These are phyloP conservation scores for Nannobrachium achirus DNA, from an alignment of 2,113 vertebrate species.

Conservation along the genomic window DNA sequence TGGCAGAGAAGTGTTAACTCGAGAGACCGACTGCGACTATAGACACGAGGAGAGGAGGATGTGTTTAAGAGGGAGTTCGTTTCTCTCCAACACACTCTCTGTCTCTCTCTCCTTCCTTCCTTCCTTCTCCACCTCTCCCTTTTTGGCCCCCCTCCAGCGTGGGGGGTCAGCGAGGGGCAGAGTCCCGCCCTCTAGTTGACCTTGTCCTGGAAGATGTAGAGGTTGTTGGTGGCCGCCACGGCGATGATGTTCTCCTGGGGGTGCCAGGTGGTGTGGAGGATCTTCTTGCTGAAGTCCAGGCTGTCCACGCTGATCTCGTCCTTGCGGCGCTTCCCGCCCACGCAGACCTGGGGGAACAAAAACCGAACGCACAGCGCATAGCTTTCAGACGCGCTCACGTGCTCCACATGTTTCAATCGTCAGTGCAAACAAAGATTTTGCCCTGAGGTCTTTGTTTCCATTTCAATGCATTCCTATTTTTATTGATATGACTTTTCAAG, in stretches of 20 bases:
- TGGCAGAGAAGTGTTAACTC: conserved; percentile 24
- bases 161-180: conserved; percentile 30
- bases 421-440: too few species aligned
- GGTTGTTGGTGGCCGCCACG: conserved; percentile 96
- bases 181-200: conserved; percentile 87
- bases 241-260: conserved; percentile 97
- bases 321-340: conserved; percentile 92
- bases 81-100: conserved; percentile 11
- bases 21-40: conserved; percentile 41
- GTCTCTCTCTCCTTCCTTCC: conserved; percentile 37
- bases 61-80: conserved; percentile 19
- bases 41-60: conserved; percentile 29
- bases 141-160: conserved; percentile 19
- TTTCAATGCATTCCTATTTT: too few species aligned
- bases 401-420: too few species aligned
- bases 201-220: conserved; percentile 99
- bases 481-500: too few species aligned
- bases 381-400: too few species aligned
- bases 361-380: neutral
- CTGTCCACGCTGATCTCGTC: conserved; percentile 98
- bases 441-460: too few species aligned
- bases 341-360: conserved; percentile 82
- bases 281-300: conserved; percentile 98
- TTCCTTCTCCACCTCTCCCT: neutral
- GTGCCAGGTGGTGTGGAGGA: conserved; percentile 96